Evolutionary conservation across 2,888 invertebrate species (phyloP).

Genomic region (Himalopsyche tibetana): DNA sequence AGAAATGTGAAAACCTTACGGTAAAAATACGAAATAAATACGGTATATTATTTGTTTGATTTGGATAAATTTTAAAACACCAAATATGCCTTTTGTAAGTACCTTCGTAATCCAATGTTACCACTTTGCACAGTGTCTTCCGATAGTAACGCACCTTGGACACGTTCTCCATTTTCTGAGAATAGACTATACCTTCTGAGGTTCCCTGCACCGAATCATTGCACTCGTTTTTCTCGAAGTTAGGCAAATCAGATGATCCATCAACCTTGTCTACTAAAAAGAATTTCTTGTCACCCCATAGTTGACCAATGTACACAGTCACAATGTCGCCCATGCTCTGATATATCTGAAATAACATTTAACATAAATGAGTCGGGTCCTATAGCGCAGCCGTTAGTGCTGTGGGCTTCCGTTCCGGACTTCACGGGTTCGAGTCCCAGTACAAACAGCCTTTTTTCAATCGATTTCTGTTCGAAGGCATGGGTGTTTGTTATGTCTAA

Average conservation of each 20-base stretch:
- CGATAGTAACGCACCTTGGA: slow-evolving; percentile 81
- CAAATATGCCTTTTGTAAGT: too few species aligned
- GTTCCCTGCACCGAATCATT: slow-evolving; percentile 79
- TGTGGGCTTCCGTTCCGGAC: too few species aligned
- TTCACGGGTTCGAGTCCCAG: too few species aligned
- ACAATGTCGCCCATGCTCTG: slow-evolving; percentile 78
- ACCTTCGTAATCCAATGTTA: slow-evolving; percentile 78
- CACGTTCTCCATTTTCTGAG: slow-evolving; percentile 78
- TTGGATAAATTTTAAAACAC: too few species aligned
- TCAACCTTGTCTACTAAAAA: slow-evolving; percentile 80
- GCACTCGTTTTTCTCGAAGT: slow-evolving; percentile 74
- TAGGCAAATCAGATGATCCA: slow-evolving; percentile 77
- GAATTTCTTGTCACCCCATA: slow-evolving; percentile 78
- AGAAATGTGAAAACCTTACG: too few species aligned
- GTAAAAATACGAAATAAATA: too few species aligned
- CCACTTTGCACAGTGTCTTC: slow-evolving; percentile 81
- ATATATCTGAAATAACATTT: slow-evolving; percentile 77
- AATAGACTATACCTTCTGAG: slow-evolving; percentile 82
- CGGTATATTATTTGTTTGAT: too few species aligned
- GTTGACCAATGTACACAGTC: slow-evolving; percentile 80
- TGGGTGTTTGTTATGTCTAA: too few species aligned
- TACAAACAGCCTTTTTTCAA: too few species aligned
- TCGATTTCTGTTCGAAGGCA: too few species aligned
- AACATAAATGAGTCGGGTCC: too few species aligned
- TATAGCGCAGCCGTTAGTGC: too few species aligned